Evolutionary conservation across 2,113 vertebrate species (phyloP), one percentile per base, ranked within the genome.

Genomic region (Kryptolebias marmoratus): DNA sequence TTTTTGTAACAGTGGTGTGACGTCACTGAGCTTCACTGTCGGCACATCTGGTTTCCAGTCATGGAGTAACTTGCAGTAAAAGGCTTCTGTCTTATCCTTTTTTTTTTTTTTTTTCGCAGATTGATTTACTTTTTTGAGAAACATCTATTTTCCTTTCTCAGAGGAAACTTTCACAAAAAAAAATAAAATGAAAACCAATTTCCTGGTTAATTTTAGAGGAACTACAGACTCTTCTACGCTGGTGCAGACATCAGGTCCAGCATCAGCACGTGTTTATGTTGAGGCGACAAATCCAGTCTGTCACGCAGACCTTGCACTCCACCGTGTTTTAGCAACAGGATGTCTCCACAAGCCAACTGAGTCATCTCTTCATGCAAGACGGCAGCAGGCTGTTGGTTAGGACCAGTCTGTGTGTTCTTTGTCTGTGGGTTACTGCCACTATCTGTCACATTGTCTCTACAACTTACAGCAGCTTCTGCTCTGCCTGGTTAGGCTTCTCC

Each of bases 71-170:
- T 31, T 63, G 64, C 44, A 90, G 83, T 88, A 56, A 85, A 77
- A 14, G 36, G 18, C 30, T 66, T 76, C 15, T 61, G 66, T 48
- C 61, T 79, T 50, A 71, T 74, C 74, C 22, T 22, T 22, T 22
- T 22, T 22, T 22, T 22, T 22, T 22, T 22, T 22, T 22, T 1
- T 66, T 82, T 85, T 86, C 73, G 74, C 91, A 91, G 90, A 91
- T 89, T 93, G 94, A 94, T 95, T 90, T 95, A 95, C 50, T 71
- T 84, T 30, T 57, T 32, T 36, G 3, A 36, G 32, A 36, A 48
- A 3, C 12, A 15, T 48, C 15, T 55, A 11, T 28, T 55, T 55
- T 28, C 0, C 11, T 30, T 12, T 11, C 14, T 15, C 11, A 48
- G 2, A 48, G 4, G 1, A 48, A 48, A 48, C 4, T 4, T 15